Evolutionary conservation across 1,140 invertebrate species (phyloP), one percentile per base, ranked within the genome.

Genomic region (Stegodyphus mimosarum): DNA sequence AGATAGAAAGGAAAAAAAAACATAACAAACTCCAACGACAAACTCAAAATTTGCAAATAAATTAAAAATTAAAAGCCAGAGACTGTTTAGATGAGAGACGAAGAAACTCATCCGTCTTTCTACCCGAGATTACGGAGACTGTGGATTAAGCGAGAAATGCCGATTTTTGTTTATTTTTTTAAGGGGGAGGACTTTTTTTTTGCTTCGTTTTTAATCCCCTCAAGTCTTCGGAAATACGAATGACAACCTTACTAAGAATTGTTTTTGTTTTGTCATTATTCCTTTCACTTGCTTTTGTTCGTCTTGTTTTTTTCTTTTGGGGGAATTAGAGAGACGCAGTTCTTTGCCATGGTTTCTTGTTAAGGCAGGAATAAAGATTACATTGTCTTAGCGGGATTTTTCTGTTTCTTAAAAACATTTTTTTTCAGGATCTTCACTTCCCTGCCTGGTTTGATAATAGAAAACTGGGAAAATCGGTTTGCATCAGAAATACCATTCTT

Each of bases 11-110:
- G 9, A 1, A 15, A 15, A 60, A 18, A 67, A 67, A 18, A 5
- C 13, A 67, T 17, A 67, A 67, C 64, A 67, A 67, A 67, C 64
- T 13, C 64, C 64, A 67, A 33, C 17, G 64, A 67, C 64, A 67
- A 67, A 67, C 64, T 67, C 64, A 67, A 67, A 67, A 67, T 67
- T 67, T 67, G 64, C 64, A 67, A 67, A 67, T 67, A 67, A 67
- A 67, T 67, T 67, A 67, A 67, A 67, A 67, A 67, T 67, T 67
- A 67, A 67, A 67, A 67, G 64, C 64, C 17, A n/a, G 64, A n/a
- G 64, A 67, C 64, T 67, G 64, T 67, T 67, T 67, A 15, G 55
- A 60, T 33, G 33, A 33, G 55, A 60, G 55, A 60, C 1, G 17
- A 67, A 67, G 64, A 67, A 67, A 67, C 64, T 67, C 64, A 67